Base-by-base conservation (phyloP, 2,113 vertebrate genomes). In the Podarcis cretensis region DNA sequence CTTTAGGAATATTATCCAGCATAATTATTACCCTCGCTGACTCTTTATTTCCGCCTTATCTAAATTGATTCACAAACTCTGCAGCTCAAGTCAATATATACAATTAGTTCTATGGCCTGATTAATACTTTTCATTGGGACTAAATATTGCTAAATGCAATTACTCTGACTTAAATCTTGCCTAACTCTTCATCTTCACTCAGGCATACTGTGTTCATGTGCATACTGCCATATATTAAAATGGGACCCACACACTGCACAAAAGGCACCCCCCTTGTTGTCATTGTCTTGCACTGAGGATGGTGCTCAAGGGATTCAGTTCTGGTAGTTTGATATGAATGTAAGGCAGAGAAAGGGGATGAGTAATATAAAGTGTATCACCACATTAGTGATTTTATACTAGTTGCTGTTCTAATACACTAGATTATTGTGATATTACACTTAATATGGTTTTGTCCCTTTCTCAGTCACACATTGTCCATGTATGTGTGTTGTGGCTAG, bases 21-120 rank as follows among this genome's bases (percentile, higher is more conserved):
- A 16, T 80, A 13, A 16, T 3, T 5, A 59, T 16, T 30, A 68
- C 43, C 32, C 57, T 85, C 23, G 37, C 86, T 92, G 90, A 6
- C 57, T 88, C 8, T 35, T 91, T 87, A 71, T 86, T 90, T 90
- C 73, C 90, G 35, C 37, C 83, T 89, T 76, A 32, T 73, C 84
- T 84, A 74, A 16, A 68, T 35, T 35, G 65, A 68, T 85, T 85
- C 18, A 1, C 43, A 84, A 88, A 30, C 74, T 86, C 71, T 54
- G 25, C 65, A 59, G 48, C 83, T 93, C 30, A 87, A 80, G 76
- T 89, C 74, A 76, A 3, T 54, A 76, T 87, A 48, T 27, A 18
- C 8, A 25, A 79, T 71, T 78, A 30, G 65, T 37, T 76, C 25
- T 48, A 83, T 43, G 3, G 87, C 77, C 65, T 66, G 37, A 30